phyloP scores from a whole-genome alignment of 1,140 invertebrate genomes.

The Formica exsecta region DNA sequence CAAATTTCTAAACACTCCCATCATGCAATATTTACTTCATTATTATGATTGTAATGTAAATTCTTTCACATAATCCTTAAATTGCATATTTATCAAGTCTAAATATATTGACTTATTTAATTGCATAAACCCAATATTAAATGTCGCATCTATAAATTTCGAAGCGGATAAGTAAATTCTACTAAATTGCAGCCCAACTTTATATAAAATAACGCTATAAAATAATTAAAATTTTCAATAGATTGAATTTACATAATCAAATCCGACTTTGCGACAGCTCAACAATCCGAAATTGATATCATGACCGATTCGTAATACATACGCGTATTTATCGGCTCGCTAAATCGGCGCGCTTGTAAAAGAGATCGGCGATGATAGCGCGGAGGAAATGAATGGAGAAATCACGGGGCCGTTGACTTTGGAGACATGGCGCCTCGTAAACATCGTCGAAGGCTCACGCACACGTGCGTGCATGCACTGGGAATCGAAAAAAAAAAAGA shows the following conservation, averaged over 20 bases:
- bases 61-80: neutral
- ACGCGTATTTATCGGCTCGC: conserved; percentile 27
- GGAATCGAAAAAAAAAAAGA: neutral
- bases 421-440: conserved; percentile 70
- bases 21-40: neutral
- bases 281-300: neutral
- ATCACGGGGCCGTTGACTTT: conserved; percentile 74
- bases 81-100: neutral
- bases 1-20: neutral
- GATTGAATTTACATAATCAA: neutral
- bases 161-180: neutral
- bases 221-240: neutral
- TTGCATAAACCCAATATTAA: neutral
- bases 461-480: conserved; percentile 31
- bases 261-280: neutral
- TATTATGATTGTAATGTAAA: neutral
- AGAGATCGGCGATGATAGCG: conserved; percentile 53
- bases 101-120: neutral
- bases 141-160: neutral
- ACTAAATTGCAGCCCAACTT: neutral
- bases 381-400: conserved; percentile 75
- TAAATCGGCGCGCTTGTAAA: conserved; percentile 47
- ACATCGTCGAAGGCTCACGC: conserved; percentile 58
- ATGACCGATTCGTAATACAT: neutral
- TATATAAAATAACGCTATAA: neutral